Evolutionary conservation across 2,888 invertebrate species (phyloP).

Genomic region (Drosophila diplacantha): DNA sequence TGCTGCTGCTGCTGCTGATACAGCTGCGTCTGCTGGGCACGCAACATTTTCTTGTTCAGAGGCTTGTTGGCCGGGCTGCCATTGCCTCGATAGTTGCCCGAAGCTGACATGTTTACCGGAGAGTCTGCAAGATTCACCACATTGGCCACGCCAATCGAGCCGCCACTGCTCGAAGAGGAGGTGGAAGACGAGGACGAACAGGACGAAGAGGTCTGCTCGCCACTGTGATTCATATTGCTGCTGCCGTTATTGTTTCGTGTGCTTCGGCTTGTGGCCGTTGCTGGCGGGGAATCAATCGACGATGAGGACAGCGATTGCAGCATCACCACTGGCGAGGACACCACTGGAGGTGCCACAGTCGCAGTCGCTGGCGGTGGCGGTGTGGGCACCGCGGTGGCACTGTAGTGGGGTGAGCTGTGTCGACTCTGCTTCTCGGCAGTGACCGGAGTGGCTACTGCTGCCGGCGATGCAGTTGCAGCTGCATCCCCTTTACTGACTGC

Average conservation of each 20-base stretch:
- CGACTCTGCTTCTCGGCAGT: slow-evolving; percentile 42
- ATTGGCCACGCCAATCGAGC: slow-evolving; percentile 31
- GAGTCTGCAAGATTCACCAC: slow-evolving; percentile 53
- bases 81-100: slow-evolving; percentile 29
- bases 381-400: slow-evolving; percentile 55
- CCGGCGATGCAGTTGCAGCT: slow-evolving; percentile 14
- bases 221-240: slow-evolving; percentile 43
- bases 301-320: slow-evolving; percentile 62
- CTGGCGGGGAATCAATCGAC: slow-evolving; percentile 54
- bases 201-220: slow-evolving; percentile 43
- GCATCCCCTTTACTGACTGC: slow-evolving; percentile 53
- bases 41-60: slow-evolving; percentile 76
- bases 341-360: slow-evolving; percentile 51
- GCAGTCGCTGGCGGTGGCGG: slow-evolving; percentile 59
- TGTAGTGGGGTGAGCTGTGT: slow-evolving; percentile 57
- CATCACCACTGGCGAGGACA: slow-evolving; percentile 65
- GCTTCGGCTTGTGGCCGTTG: slow-evolving; percentile 46
- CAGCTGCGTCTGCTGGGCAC: slow-evolving; percentile 76
- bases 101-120: slow-evolving; percentile 61
- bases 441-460: slow-evolving; percentile 19
- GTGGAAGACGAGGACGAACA: slow-evolving; percentile 54
- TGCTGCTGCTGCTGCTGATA: slow-evolving; percentile 69
- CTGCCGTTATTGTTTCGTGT: slow-evolving; percentile 46
- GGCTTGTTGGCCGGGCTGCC: slow-evolving; percentile 56
- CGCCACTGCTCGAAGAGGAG: slow-evolving; percentile 44